Base-by-base conservation (phyloP, 2,113 vertebrate species). In the Cinclus mexicanus region DNA sequence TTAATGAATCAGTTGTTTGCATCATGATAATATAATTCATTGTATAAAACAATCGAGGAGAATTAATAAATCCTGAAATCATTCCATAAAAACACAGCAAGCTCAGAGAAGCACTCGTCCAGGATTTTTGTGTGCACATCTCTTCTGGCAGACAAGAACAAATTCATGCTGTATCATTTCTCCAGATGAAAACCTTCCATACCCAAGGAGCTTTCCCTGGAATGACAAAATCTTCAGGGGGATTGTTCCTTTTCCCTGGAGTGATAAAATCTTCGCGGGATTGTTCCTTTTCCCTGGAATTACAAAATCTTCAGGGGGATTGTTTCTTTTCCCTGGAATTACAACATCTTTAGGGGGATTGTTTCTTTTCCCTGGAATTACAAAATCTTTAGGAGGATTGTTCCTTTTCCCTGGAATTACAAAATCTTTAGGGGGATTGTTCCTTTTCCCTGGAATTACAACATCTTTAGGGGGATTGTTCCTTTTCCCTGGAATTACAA, bases 21-120 rank as follows among this genome's bases (percentile, higher is more conserved):
- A 44, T 23, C 24, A 12, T 8, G 35, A 10, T 25, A 12, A 44
- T 0, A 1, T 49, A 46, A 75, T 60, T 50, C 2, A 12, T 23
- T 47, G 50, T 7, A 44, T 44, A 53, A 89, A 94, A 82, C 53
- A 67, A 63, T 1, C 31, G 31, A 89, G 60, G 74, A 78, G 55
- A 26, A 4, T 4, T 52, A 93, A 91, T 64, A 89, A 95, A 85
- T 63, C 90, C 57, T 24, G 29, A 60, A 76, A 85, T 9, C 12
- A 39, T 55, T 55, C 61, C 39, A 35, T 24, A 69, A 85, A 83
- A 74, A 52, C 61, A 71, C 56, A 67, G 77, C 65, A 46, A 85
- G 87, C 75, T 61, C 44, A 67, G 84, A 67, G 79, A 77, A 74
- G 71, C 90, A 28, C 79, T 12, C 10, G 1, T 11, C 35, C 6